These are phyloP conservation scores for Drosophila melanica DNA, from an alignment of 1,140 invertebrate species.

Conservation along the genomic window DNA sequence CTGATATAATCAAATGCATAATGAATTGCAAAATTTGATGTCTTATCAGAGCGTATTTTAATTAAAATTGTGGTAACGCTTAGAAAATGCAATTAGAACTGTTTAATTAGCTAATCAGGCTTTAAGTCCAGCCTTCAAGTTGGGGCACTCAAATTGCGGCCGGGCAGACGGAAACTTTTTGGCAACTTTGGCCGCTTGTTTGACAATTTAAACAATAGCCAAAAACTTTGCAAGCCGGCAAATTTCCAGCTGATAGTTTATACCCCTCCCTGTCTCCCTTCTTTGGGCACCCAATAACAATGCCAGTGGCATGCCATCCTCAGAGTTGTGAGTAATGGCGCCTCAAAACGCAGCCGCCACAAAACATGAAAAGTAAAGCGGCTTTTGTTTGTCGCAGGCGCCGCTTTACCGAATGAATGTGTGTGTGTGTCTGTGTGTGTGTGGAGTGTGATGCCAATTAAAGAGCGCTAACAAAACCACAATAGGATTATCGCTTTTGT, in stretches of 20 bases:
- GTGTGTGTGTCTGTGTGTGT: conserved; percentile 24
- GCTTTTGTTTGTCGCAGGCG: conserved; percentile 65
- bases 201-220: conserved; percentile 74
- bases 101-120: conserved; percentile 66
- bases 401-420: conserved; percentile 4
- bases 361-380: conserved; percentile 77
- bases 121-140: conserved; percentile 46
- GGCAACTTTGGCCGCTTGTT: conserved; percentile 56
- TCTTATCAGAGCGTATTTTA: conserved; percentile 46
- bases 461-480: conserved; percentile 61
- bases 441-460: conserved; percentile 64
- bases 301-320: conserved; percentile 35
- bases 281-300: not conserved
- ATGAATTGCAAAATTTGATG: conserved; percentile 25
- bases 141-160: conserved; percentile 43
- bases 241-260: conserved; percentile 54
- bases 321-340: conserved; percentile 73
- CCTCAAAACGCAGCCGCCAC: conserved; percentile 76
- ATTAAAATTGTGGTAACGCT: conserved; percentile 44
- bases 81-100: conserved; percentile 56
- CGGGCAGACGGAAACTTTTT: conserved; percentile 29
- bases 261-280: not conserved
- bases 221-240: conserved; percentile 31
- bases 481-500: conserved; percentile 74
- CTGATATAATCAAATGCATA: not conserved